A percentile compares a stretch with the other conserved stretches of the same genome.
Conservation (phyloP, 1,140 invertebrate genomes). For the Battus philenor region DNA sequence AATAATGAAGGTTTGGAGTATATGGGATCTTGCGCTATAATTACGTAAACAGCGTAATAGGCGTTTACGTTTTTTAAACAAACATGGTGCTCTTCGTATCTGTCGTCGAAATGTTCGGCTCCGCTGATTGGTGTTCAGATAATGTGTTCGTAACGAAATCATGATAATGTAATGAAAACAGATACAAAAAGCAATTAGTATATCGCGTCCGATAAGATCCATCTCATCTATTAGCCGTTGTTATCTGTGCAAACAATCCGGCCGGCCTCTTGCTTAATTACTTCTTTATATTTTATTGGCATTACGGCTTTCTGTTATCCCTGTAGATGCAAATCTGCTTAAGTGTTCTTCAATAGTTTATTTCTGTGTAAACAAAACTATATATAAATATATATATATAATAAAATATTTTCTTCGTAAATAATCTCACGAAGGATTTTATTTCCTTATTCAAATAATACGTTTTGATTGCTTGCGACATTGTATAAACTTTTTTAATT, state of each 20-base stretch:
- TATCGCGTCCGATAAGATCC: constrained; percentile 42
- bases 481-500: too few relatives aligned
- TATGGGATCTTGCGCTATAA: too few relatives aligned
- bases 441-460: too few relatives aligned
- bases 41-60: too few relatives aligned
- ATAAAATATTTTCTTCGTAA: too few relatives aligned
- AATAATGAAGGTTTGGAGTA: too few relatives aligned
- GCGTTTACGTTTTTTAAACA: too few relatives aligned
- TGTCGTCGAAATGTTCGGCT: constrained; percentile 14
- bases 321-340: constrained; percentile 5
- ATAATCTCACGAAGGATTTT: too few relatives aligned
- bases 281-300: constrained; percentile 23
- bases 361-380: background rate
- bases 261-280: constrained; percentile 22
- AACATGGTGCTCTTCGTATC: constrained; percentile 1
- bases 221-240: constrained; percentile 41
- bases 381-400: too few relatives aligned
- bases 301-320: constrained; percentile 9
- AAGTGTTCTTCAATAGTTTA: constrained; percentile 4
- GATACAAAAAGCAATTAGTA: constrained; percentile 53
- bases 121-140: constrained; percentile 19
- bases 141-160: constrained; percentile 26
- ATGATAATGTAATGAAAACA: constrained; percentile 42
- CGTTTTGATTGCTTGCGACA: too few relatives aligned
- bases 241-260: constrained; percentile 33